These are phyloP conservation scores for Abrostola triplasia DNA, from an alignment of 2,888 invertebrate species.

Conservation along the genomic window DNA sequence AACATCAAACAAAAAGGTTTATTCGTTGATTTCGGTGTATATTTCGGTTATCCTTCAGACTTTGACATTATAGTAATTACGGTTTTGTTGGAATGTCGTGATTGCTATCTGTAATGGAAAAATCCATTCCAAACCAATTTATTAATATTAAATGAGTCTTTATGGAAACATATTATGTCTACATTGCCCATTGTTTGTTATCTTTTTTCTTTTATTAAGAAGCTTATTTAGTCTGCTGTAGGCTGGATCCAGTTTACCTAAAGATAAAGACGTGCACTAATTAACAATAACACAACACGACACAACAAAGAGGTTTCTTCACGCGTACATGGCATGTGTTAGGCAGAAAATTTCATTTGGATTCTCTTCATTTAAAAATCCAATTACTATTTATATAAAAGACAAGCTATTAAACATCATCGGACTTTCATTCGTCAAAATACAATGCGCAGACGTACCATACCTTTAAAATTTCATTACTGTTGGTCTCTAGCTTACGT, in stretches of 20 bases:
- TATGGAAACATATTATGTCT: background rate
- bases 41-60: conserved; percentile 3
- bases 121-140: background rate
- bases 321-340: conserved; percentile 14
- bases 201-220: too few species aligned
- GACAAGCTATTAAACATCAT: too few species aligned
- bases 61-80: conserved; percentile 3
- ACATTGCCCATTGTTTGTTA: background rate
- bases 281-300: conserved; percentile 36
- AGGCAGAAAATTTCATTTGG: too few species aligned
- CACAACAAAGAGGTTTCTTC: too few species aligned
- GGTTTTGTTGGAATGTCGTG: background rate
- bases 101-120: background rate
- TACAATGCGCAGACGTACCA: too few species aligned
- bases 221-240: background rate
- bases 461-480: background rate
- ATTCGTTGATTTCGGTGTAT: background rate
- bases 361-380: too few species aligned
- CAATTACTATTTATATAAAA: too few species aligned
- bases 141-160: background rate
- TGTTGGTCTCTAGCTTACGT: background rate
- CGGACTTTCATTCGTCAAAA: too few species aligned
- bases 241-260: conserved; percentile 1
- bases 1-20: background rate
- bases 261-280: conserved; percentile 28